These are phyloP conservation scores for Apis dorsata DNA, from an alignment of 1,140 invertebrate genomes.

Conservation along the genomic window DNA sequence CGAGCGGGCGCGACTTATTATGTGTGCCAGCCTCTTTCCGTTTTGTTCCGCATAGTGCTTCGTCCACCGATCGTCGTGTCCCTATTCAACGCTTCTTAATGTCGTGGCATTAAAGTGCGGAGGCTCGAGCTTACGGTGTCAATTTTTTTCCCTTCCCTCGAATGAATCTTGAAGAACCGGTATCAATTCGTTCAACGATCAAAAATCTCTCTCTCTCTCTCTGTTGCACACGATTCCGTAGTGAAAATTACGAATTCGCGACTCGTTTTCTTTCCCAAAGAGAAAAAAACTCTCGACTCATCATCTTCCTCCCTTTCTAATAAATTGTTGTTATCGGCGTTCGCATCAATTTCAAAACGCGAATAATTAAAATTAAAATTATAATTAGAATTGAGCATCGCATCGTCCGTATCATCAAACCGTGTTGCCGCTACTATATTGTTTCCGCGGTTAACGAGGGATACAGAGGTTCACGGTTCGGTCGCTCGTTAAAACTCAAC, in stretches of 20 bases:
- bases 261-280: too few species aligned
- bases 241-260: too few species aligned
- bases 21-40: conserved; percentile 52
- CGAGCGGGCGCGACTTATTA: conserved; percentile 66
- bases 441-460: conserved; percentile 22
- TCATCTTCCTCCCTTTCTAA: too few species aligned
- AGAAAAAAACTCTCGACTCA: too few species aligned
- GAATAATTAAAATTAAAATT: too few species aligned
- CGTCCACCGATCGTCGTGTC: conserved; percentile 35
- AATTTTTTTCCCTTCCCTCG: conserved; percentile 50
- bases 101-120: conserved; percentile 54
- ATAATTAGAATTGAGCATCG: too few species aligned
- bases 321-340: too few species aligned
- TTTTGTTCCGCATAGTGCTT: conserved; percentile 50
- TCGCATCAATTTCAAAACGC: too few species aligned
- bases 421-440: neutral
- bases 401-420: neutral
- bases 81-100: conserved; percentile 57
- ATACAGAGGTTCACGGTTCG: conserved; percentile 9
- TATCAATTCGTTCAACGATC: neutral
- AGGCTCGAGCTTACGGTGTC: conserved; percentile 56
- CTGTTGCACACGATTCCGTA: too few species aligned
- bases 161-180: too few species aligned
- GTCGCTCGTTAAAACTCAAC: neutral
- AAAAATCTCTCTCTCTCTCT: conserved; percentile 39